Conservation (phyloP, 1,140 invertebrate genomes). For the Antheraea mylitta region DNA sequence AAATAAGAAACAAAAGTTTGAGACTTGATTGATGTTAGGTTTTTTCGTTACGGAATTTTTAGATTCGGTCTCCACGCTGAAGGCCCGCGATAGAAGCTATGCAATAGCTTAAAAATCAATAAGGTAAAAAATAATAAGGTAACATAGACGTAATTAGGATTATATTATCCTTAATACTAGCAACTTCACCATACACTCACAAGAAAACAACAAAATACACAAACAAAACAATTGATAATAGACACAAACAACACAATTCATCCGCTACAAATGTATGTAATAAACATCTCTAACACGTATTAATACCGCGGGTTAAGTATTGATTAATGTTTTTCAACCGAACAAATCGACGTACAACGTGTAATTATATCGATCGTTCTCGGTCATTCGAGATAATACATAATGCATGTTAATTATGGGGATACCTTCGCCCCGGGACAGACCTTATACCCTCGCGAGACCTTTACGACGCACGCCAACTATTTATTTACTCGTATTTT, state of each 20-base stretch:
- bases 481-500: slow-evolving; percentile 24
- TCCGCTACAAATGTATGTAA: slow-evolving; percentile 23
- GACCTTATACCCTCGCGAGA: slow-evolving; percentile 19
- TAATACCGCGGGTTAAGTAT: slow-evolving; percentile 60
- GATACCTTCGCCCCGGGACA: slow-evolving; percentile 49
- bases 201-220: background rate
- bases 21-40: too few species aligned
- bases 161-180: too few species aligned
- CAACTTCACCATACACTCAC: too few species aligned
- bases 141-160: background rate
- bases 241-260: background rate
- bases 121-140: too few species aligned
- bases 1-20: too few species aligned
- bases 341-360: slow-evolving; percentile 29
- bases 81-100: too few species aligned
- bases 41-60: too few species aligned
- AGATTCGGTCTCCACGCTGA: too few species aligned
- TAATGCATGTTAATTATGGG: slow-evolving; percentile 75
- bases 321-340: slow-evolving; percentile 41
- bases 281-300: slow-evolving; percentile 50
- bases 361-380: slow-evolving; percentile 61
- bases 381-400: slow-evolving; percentile 71
- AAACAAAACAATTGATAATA: background rate
- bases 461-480: slow-evolving; percentile 15
- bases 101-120: too few species aligned